Conservation (phyloP, 2,797 vertebrate species). For the Peromyscus attwateri region DNA sequence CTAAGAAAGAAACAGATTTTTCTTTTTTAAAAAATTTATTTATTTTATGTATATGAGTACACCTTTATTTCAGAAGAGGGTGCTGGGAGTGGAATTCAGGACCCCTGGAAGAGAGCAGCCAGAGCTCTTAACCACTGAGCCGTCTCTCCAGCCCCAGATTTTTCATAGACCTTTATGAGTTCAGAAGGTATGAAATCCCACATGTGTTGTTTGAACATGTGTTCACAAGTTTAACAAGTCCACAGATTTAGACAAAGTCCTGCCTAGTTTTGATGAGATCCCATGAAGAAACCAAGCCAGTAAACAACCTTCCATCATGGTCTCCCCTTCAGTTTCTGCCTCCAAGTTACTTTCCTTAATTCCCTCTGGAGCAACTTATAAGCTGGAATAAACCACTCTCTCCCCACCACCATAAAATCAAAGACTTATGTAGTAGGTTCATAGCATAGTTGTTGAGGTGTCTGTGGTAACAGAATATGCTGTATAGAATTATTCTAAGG, state of each 20-base stretch:
- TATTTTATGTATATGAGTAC: too few species aligned
- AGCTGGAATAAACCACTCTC: neutral
- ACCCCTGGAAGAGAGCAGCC: too few species aligned
- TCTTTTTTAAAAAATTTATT: neutral
- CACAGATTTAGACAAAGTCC: neutral
- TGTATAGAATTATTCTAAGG: neutral
- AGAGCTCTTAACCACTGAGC: too few species aligned
- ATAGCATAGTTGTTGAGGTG: neutral
- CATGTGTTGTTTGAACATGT: neutral
- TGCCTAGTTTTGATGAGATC: neutral
- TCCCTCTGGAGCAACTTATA: too few species aligned
- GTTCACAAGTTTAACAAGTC: neutral
- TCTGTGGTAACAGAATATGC: neutral
- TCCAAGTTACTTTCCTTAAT: neutral
- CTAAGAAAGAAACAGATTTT: neutral
- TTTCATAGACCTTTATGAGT: neutral
- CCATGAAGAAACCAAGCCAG: neutral
- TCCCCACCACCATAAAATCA: neutral
- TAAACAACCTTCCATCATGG: too few species aligned
- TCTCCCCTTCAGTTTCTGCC: neutral
- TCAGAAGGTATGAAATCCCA: neutral
- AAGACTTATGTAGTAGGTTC: neutral
- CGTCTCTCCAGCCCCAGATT: neutral
- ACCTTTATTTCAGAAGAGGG: too few species aligned
- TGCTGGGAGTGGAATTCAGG: too few species aligned